Evolutionary conservation across 2,797 vertebrate species (phyloP).

Genomic region (Notolepis coatsorum): DNA sequence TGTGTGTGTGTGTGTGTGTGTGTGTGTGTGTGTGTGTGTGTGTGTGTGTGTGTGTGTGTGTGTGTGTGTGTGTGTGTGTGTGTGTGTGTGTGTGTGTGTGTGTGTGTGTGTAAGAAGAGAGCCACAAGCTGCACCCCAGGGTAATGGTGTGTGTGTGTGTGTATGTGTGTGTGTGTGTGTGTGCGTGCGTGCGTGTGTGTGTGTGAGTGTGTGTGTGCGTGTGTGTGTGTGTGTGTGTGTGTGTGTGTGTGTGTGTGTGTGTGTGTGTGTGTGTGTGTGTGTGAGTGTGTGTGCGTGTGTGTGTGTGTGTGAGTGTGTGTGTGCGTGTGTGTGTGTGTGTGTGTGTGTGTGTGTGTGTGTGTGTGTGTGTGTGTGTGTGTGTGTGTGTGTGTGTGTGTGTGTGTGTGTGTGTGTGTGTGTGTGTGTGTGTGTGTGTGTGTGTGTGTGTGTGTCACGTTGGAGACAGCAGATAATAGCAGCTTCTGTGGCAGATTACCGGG

Average conservation of each 20-base stretch:
- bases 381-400: neutral
- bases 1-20: neutral
- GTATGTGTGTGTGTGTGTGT: neutral
- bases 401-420: slow-evolving; percentile 23
- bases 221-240: no score
- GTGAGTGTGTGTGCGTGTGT: neutral
- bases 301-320: neutral
- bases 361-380: slow-evolving; percentile 1
- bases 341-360: neutral
- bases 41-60: slow-evolving; percentile 2
- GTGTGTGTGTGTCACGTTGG: slow-evolving; percentile 15
- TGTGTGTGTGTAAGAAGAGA: no score
- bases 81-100: neutral
- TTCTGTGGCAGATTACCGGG: slow-evolving; percentile 54
- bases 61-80: neutral
- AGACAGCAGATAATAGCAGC: slow-evolving; percentile 63
- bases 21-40: neutral
- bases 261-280: slow-evolving; percentile 3
- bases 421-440: slow-evolving; percentile 12
- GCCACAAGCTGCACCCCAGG: no score
- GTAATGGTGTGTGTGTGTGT: neutral
- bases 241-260: neutral
- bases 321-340: neutral
- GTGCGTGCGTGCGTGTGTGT: slow-evolving; percentile 14
- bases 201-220: no score